phyloP scores from a whole-genome alignment of 2,797 vertebrate species.

The Trichosurus vulpecula region DNA sequence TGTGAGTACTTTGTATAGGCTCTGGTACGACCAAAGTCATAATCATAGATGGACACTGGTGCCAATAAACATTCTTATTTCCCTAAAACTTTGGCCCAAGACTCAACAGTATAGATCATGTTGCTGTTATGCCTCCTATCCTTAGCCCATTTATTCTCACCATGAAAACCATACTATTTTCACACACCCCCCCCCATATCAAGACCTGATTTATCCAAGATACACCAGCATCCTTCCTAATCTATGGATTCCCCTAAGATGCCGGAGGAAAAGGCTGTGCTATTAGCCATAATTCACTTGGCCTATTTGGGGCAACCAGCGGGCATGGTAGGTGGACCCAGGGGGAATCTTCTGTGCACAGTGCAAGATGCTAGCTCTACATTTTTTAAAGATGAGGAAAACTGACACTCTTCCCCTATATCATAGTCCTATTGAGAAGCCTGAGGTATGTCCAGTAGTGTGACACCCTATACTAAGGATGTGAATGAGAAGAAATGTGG shows the following conservation, averaged over 20 bases:
- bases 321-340: neutral
- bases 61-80: neutral
- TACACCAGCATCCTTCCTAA: neutral
- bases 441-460: neutral
- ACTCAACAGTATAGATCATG: neutral
- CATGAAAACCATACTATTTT: neutral
- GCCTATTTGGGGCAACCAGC: neutral
- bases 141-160: neutral
- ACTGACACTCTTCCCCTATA: neutral
- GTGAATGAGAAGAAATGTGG: neutral
- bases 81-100: neutral
- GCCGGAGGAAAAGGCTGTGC: neutral
- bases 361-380: neutral
- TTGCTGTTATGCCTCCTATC: neutral
- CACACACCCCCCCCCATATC: neutral
- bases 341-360: too few species aligned
- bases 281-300: neutral
- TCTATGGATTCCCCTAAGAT: neutral
- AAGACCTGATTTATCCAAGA: neutral
- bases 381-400: neutral
- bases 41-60: neutral
- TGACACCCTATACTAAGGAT: neutral
- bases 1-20: neutral
- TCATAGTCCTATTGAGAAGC: neutral
- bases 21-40: neutral